phyloP scores from a whole-genome alignment of 2,113 vertebrate genomes.

The Hystrix brachyura region DNA sequence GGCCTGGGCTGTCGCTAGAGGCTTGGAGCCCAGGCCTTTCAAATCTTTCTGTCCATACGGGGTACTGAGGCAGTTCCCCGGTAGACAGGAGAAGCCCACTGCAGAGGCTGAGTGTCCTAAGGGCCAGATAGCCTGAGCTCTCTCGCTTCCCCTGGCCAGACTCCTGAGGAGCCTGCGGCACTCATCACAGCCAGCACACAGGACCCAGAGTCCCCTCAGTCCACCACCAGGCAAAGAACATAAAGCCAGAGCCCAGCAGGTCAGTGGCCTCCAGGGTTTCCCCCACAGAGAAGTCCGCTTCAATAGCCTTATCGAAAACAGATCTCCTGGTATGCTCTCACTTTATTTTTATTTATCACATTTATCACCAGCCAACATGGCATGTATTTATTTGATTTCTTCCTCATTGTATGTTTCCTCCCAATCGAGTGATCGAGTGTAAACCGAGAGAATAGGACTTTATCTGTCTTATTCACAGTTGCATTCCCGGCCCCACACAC shows the following conservation, averaged over 20 bases:
- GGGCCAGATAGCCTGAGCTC: background rate
- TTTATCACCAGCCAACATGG: background rate
- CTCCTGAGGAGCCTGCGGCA: background rate
- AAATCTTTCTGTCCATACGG: background rate
- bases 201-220: background rate
- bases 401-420: background rate
- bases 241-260: background rate
- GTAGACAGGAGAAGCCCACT: background rate
- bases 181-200: too few relatives aligned
- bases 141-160: background rate
- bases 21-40: too few relatives aligned
- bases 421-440: background rate
- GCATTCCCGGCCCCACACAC: background rate
- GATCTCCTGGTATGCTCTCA: background rate
- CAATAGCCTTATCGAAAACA: background rate
- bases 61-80: background rate
- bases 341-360: conserved; percentile 25
- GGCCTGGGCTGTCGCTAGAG: background rate
- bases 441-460: background rate
- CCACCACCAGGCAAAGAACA: background rate
- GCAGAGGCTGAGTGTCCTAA: background rate
- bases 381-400: background rate
- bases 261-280: background rate
- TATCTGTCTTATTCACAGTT: background rate
- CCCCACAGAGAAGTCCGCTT: background rate